Conservation (phyloP, 2,888 invertebrate species). For the Ochlodes sylvanus region DNA sequence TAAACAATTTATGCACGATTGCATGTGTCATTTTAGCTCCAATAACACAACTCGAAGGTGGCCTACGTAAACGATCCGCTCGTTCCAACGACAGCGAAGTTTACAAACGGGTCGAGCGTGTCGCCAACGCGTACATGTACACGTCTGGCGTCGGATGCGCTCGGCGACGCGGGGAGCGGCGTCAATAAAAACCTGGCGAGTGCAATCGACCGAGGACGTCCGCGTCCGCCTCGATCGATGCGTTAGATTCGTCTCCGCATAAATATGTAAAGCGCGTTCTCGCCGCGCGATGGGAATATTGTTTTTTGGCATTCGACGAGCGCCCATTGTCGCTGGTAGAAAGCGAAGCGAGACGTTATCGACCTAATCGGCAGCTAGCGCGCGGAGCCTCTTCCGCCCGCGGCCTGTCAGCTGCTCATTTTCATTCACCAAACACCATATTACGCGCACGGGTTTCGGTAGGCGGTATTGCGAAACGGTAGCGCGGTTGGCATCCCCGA, state of each 20-base stretch:
- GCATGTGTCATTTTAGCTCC: no score
- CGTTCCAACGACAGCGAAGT: background rate
- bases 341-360: slow-evolving; percentile 45
- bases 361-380: slow-evolving; percentile 35
- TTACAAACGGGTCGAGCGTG: background rate
- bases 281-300: slow-evolving; percentile 51
- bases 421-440: slow-evolving; percentile 14
- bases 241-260: slow-evolving; percentile 41
- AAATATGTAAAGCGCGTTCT: slow-evolving; percentile 42
- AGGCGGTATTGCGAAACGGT: slow-evolving; percentile 11
- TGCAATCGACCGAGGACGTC: slow-evolving; percentile 39
- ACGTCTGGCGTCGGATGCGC: background rate
- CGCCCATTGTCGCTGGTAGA: slow-evolving; percentile 47
- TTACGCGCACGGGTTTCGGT: slow-evolving; percentile 5
- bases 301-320: slow-evolving; percentile 52
- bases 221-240: slow-evolving; percentile 28
- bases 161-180: slow-evolving; percentile 31
- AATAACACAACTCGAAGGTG: no score
- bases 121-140: background rate
- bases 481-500: background rate
- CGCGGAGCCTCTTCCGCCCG: slow-evolving; percentile 37
- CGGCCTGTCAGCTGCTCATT: slow-evolving; percentile 18
- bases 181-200: slow-evolving; percentile 33
- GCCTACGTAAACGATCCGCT: no score
- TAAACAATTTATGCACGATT: no score